Conservation (phyloP, 2,797 vertebrate genomes). For the Poliocrania exsul region DNA sequence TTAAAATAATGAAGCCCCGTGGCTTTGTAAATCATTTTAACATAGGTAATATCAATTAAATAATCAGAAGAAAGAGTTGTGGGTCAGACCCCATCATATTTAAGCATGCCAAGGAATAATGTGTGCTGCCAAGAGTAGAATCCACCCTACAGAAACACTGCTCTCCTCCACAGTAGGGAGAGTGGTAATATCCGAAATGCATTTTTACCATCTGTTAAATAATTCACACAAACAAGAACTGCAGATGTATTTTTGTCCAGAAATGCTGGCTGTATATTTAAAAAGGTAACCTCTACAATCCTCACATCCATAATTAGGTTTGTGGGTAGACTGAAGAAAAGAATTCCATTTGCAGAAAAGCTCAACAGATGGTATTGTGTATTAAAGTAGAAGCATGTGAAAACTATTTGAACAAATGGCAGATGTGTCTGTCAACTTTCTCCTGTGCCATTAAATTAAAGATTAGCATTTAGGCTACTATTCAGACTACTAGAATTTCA, state of each 20-base stretch:
- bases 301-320: constrained; percentile 72
- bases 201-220: constrained; percentile 72
- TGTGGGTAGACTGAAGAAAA: constrained; percentile 46
- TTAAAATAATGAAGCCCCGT: not conserved
- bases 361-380: constrained; percentile 73
- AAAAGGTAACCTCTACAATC: constrained; percentile 74
- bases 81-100: not conserved
- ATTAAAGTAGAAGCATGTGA: constrained; percentile 64
- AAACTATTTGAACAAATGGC: constrained; percentile 74
- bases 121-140: constrained; percentile 1
- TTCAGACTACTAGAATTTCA: not conserved
- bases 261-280: constrained; percentile 65
- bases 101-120: not conserved
- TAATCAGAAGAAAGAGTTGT: not conserved
- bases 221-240: constrained; percentile 64
- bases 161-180: constrained; percentile 4
- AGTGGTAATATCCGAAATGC: not conserved
- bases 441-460: constrained; percentile 21
- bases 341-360: constrained; percentile 69
- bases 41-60: not conserved
- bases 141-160: not conserved
- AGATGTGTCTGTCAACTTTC: constrained; percentile 73
- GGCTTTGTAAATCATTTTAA: not conserved
- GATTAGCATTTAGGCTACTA: not conserved
- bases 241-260: constrained; percentile 2